phyloP scores from a whole-genome alignment of 2,113 vertebrate genomes.

The Danionella cerebrum region DNA sequence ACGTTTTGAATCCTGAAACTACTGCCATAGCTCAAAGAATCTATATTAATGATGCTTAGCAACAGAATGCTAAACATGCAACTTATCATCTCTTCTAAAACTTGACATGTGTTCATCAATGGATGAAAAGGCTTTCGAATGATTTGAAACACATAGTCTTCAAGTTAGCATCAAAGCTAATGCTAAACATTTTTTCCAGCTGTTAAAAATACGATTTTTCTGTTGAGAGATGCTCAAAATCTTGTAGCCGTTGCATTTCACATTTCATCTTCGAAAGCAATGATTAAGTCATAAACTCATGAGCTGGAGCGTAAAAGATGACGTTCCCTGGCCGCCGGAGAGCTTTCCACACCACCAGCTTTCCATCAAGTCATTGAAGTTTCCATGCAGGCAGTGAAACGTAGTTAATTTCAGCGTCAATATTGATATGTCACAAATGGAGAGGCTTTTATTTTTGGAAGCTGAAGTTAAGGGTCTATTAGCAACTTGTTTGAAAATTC shows the following conservation, averaged over 20 bases:
- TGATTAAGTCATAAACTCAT: neutral
- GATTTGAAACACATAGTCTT: too few relatives aligned
- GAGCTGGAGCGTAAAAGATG: slow-evolving; percentile 1
- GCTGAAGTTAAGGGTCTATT: neutral
- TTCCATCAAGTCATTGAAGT: slow-evolving; percentile 19
- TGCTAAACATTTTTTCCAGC: too few relatives aligned
- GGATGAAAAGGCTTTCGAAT: too few relatives aligned
- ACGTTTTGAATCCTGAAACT: too few relatives aligned
- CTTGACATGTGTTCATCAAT: too few relatives aligned
- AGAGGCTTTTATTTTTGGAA: slow-evolving; percentile 19
- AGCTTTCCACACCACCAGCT: slow-evolving; percentile 27
- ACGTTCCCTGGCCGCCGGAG: neutral
- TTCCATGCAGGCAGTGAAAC: slow-evolving; percentile 25
- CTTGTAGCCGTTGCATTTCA: neutral
- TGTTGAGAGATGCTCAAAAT: too few relatives aligned
- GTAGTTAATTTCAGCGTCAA: slow-evolving; percentile 11
- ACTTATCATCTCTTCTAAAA: too few relatives aligned
- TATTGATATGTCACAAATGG: neutral
- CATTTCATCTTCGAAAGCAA: neutral
- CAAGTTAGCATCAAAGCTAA: too few relatives aligned
- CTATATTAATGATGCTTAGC: too few relatives aligned
- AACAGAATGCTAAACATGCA: too few relatives aligned
- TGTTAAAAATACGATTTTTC: too few relatives aligned
- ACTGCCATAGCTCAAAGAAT: too few relatives aligned
- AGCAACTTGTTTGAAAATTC: slow-evolving; percentile 11